Base-by-base conservation (phyloP, 2,113 vertebrate species). In the Trematomus loennbergii region DNA sequence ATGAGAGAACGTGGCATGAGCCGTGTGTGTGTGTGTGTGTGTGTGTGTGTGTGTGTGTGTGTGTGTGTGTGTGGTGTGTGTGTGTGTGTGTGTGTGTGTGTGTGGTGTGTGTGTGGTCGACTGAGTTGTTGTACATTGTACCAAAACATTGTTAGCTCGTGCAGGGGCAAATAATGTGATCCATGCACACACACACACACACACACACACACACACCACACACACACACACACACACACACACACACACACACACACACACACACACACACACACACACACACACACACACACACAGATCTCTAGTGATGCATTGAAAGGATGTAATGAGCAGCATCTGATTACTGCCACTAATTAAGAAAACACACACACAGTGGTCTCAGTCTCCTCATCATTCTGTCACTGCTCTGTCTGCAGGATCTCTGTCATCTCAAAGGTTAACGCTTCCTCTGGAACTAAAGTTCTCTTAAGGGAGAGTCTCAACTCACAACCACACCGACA, bases 281-380 rank as follows among this genome's bases (percentile, higher is more conserved):
- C 36, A 36, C 36, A 89, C 79, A 87, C 87, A 66, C 52, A 85
- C 55, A 54, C 12, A 78, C 25, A 61, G 43, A 55, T 76, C 46
- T 80, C 50, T 62, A 71, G 81, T 84, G 76, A 78, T 84, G 85
- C 78, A 15, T 82, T 82, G 62, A 89, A 77, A 93, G 90, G 91
- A 93, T 91, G 94, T 95, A 96, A 96, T 97, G 96, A 96, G 93
- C 93, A 95, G 95, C 95, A 94, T 95, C 95, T 96, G 95, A 97
- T 97, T 96, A 96, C 95, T 83, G 93, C 93, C 94, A 95, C 94
- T 96, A 97, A 97, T 97, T 96, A 97, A 96, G 93, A 94, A 95
- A 85, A 76, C 62, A 67, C 71, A 67, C 71, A 61, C 48, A 17
- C 63, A 64, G 36, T 40, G 7, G 50, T 58, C 25, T 75, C 46